Evolutionary conservation across 2,797 vertebrate species (phyloP).

Genomic region (Peromyscus eremicus): DNA sequence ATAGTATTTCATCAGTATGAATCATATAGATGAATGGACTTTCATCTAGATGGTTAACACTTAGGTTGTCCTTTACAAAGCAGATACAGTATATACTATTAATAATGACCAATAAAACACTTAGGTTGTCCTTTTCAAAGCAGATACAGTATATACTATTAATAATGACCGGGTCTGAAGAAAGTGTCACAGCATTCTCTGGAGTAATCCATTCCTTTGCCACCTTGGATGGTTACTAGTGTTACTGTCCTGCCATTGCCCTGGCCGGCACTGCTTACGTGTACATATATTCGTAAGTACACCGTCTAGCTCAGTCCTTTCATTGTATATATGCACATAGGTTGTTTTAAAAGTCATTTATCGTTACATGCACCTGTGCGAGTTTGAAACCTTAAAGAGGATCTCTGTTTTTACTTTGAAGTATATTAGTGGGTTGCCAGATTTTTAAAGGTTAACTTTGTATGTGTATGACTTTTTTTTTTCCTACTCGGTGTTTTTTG

Average conservation of each 20-base stretch:
- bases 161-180: conserved; percentile 45
- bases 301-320: conserved; percentile 16
- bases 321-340: conserved; percentile 7
- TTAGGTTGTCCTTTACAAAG: conserved; percentile 59
- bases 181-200: conserved; percentile 52
- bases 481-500: conserved; percentile 10
- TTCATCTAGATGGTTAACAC: too few relatives aligned
- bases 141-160: conserved; percentile 45
- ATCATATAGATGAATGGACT: conserved; percentile 47
- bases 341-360: conserved; percentile 48
- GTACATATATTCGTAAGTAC: not conserved
- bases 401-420: conserved; percentile 64
- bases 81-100: conserved; percentile 45
- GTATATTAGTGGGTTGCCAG: not conserved
- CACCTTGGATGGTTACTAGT: conserved; percentile 54
- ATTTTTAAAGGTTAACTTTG: conserved; percentile 51
- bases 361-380: not conserved
- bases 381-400: conserved; percentile 47
- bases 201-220: not conserved
- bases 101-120: conserved; percentile 16
- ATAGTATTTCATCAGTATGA: conserved; percentile 40
- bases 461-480: conserved; percentile 39
- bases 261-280: conserved; percentile 23
- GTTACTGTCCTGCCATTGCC: not conserved
- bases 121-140: conserved; percentile 59